These are phyloP conservation scores for Agelaius tricolor DNA, from an alignment of 2,113 vertebrate species.

Conservation along the genomic window DNA sequence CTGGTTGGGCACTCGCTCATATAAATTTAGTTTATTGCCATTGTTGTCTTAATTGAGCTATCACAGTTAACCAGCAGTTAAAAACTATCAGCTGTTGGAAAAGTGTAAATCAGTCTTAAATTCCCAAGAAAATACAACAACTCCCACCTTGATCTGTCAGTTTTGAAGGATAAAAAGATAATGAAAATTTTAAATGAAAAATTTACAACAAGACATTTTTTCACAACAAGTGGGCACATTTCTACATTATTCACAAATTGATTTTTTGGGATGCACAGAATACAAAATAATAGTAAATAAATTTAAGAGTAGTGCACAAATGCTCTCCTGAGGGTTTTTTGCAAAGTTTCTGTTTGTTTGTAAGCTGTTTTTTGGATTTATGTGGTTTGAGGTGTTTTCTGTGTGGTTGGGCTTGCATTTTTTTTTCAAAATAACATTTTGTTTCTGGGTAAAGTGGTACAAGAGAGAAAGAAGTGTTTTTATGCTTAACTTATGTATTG, in stretches of 20 bases:
- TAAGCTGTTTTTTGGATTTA: not conserved
- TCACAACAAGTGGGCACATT: rapidly evolving
- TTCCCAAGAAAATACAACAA: not conserved
- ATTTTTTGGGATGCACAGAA: not conserved
- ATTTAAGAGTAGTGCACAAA: not conserved
- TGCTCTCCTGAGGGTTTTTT: not conserved
- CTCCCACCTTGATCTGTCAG: not conserved
- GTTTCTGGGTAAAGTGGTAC: not conserved
- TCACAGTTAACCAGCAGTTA: not conserved
- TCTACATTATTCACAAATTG: not conserved
- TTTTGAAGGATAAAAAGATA: not conserved
- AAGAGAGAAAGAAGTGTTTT: not conserved
- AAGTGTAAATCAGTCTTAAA: not conserved
- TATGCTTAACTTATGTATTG: not conserved
- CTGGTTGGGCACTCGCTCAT: not conserved
- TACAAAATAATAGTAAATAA: not conserved
- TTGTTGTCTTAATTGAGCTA: not conserved
- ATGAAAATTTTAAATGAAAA: not conserved
- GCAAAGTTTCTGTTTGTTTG: not conserved
- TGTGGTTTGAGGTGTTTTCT: not conserved
- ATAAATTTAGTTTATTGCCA: not conserved
- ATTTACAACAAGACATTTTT: not conserved
- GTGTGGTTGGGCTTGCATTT: not conserved
- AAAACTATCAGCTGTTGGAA: not conserved
- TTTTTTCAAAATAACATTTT: not conserved